phyloP scores from a whole-genome alignment of 2,113 vertebrate genomes.

The Desmodus rotundus region DNA sequence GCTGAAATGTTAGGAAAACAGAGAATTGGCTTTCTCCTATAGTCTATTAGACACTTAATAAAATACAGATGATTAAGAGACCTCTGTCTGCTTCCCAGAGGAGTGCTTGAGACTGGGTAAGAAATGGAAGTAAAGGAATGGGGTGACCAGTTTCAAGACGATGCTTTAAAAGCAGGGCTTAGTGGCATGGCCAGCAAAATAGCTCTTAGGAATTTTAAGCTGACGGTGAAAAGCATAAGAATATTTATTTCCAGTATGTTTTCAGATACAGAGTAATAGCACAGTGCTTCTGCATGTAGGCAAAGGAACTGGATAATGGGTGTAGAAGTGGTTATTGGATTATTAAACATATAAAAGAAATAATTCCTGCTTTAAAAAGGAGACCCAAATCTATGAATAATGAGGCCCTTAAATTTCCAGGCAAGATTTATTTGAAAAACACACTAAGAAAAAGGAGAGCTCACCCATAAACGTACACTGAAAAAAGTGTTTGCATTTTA shows the following conservation, averaged over 20 bases:
- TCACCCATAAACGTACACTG: background rate
- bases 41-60: slow-evolving; percentile 71
- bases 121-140: slow-evolving; percentile 16
- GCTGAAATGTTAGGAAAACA: slow-evolving; percentile 62
- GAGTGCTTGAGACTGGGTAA: background rate
- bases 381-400: background rate
- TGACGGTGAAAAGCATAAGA: background rate
- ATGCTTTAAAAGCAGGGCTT: background rate
- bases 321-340: background rate
- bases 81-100: slow-evolving; percentile 41
- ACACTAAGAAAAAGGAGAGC: background rate
- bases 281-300: background rate
- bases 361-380: background rate
- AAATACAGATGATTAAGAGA: slow-evolving; percentile 64
- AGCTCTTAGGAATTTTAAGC: background rate
- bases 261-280: background rate
- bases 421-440: background rate
- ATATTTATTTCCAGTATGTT: background rate
- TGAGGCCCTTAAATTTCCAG: background rate
- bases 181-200: background rate
- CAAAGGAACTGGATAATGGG: background rate
- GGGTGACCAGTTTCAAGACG: slow-evolving; percentile 21
- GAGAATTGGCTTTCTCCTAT: slow-evolving; percentile 51
- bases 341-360: background rate
- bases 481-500: background rate